Evolutionary conservation across 2,113 vertebrate genomes (phyloP).

Genomic region (Chloebia gouldiae): DNA sequence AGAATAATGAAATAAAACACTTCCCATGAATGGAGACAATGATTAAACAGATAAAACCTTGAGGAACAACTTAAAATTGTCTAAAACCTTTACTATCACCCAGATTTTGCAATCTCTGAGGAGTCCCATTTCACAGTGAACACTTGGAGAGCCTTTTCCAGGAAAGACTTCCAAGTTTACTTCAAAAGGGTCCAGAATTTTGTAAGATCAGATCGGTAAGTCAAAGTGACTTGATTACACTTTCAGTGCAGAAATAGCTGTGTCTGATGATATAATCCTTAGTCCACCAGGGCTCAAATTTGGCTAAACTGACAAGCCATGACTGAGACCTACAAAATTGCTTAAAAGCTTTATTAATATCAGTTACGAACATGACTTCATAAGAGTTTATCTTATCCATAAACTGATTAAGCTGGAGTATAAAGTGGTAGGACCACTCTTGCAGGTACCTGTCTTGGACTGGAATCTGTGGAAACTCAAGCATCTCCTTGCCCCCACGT

Average conservation of each 20-base stretch:
- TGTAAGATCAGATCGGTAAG: neutral
- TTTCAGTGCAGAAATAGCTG: too few species aligned
- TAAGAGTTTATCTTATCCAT: neutral
- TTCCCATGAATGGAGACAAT: neutral
- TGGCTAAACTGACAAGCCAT: too few species aligned
- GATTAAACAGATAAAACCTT: neutral
- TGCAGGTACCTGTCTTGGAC: neutral
- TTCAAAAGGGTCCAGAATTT: neutral
- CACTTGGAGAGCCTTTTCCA: neutral
- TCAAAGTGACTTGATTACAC: neutral
- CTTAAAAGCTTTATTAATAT: neutral
- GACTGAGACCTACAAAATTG: neutral
- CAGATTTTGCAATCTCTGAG: neutral
- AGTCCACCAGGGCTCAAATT: neutral
- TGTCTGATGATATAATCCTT: too few species aligned
- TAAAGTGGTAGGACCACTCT: neutral
- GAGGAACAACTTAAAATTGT: neutral
- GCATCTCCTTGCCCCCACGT: neutral
- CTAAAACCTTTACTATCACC: neutral
- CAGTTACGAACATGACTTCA: too few species aligned
- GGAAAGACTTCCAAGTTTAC: neutral
- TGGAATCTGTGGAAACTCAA: neutral
- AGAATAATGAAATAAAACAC: neutral
- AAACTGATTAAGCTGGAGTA: neutral
- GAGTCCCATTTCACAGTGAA: neutral